Evolutionary conservation across 1,140 invertebrate species (phyloP).

Genomic region (Popillia japonica): DNA sequence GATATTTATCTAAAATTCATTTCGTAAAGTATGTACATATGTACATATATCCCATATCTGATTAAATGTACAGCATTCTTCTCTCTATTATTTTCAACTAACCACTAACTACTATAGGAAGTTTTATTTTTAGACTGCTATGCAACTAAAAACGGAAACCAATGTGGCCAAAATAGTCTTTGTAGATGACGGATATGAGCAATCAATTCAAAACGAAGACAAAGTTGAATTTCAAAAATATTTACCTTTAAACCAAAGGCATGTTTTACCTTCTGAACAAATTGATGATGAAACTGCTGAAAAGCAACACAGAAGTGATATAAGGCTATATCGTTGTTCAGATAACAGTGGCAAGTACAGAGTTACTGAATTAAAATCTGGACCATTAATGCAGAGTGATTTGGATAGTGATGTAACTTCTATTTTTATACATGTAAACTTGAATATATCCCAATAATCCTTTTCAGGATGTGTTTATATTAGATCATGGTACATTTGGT

Average conservation of each 20-base stretch:
- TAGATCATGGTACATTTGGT: conserved; percentile 85
- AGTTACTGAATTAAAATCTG: conserved; percentile 86
- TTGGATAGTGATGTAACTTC: conserved; percentile 74
- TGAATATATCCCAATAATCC: background rate
- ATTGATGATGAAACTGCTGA: conserved; percentile 55
- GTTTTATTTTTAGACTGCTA: conserved; percentile 58
- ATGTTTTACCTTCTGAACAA: conserved; percentile 66
- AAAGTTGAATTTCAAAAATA: conserved; percentile 73
- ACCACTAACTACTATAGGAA: conserved; percentile 10
- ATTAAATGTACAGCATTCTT: too few species aligned
- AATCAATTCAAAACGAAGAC: conserved; percentile 71
- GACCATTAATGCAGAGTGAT: conserved; percentile 81
- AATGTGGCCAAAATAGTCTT: conserved; percentile 70
- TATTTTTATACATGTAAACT: conserved; percentile 38
- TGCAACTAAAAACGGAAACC: conserved; percentile 59
- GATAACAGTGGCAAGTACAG: conserved; percentile 84
- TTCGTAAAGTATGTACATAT: too few species aligned
- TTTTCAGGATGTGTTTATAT: conserved; percentile 80
- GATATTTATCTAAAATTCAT: too few species aligned
- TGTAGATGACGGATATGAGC: conserved; percentile 87
- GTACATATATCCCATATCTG: too few species aligned
- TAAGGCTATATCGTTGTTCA: conserved; percentile 76
- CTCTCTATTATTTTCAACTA: too few species aligned
- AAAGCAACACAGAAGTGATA: conserved; percentile 57
- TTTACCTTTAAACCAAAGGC: conserved; percentile 71